Evolutionary conservation across 2,888 invertebrate genomes (phyloP).

Genomic region (Alloplasta piceator): DNA sequence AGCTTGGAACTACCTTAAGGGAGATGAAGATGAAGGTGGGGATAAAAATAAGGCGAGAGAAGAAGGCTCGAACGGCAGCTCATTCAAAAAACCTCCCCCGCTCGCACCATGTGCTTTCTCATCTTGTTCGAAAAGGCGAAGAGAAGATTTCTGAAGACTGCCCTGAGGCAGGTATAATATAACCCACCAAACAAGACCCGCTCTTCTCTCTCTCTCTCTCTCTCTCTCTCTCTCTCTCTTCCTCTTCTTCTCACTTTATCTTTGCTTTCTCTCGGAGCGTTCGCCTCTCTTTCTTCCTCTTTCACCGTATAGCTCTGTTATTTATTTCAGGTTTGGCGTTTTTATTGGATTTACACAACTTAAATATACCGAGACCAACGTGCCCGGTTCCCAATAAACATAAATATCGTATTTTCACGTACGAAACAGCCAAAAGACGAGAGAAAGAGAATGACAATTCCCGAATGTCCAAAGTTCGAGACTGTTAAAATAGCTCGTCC

Average conservation of each 20-base stretch:
- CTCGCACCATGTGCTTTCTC: constrained; percentile 74
- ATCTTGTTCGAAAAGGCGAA: constrained; percentile 79
- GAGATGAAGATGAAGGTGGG: constrained; percentile 38
- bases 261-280: constrained; percentile 31
- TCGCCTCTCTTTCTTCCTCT: constrained; percentile 19
- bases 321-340: constrained; percentile 82
- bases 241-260: constrained; percentile 35
- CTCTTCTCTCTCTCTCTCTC: constrained; percentile 48
- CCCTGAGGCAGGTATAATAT: constrained; percentile 80
- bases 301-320: constrained; percentile 70
- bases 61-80: constrained; percentile 60
- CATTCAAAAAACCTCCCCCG: constrained; percentile 61
- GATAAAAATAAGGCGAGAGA: constrained; percentile 50
- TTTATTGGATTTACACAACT: constrained; percentile 83
- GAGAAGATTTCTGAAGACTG: constrained; percentile 68
- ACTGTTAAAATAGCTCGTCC: constrained; percentile 1
- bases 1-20: constrained; percentile 17
- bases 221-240: constrained; percentile 45
- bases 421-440: constrained; percentile 43
- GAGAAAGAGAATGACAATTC: constrained; percentile 24
- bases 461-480: constrained; percentile 16
- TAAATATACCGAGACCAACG: constrained; percentile 80
- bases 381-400: constrained; percentile 74
- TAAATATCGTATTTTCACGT: constrained; percentile 80
- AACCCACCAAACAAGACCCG: constrained; percentile 73